Evolutionary conservation across 2,113 vertebrate species (phyloP).

Genomic region (Notechis scutatus): DNA sequence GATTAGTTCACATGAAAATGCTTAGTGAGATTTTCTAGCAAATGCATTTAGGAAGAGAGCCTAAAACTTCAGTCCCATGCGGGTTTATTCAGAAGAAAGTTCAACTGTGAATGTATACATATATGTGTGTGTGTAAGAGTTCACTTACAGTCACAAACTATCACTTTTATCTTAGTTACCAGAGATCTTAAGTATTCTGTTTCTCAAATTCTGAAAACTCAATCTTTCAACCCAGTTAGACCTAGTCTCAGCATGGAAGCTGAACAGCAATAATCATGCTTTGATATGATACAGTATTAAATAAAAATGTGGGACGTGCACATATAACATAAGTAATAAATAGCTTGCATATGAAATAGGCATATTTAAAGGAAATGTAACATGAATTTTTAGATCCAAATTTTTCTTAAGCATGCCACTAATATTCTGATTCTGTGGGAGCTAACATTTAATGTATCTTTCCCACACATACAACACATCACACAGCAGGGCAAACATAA

Average conservation of each 20-base stretch:
- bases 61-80: background rate
- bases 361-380: background rate
- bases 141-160: background rate
- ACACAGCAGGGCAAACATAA: background rate
- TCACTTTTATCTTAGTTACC: background rate
- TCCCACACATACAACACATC: background rate
- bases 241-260: background rate
- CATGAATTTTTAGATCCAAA: background rate
- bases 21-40: background rate
- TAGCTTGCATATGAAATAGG: background rate
- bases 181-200: background rate
- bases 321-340: background rate
- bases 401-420: background rate
- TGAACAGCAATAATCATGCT: background rate
- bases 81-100: background rate
- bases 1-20: background rate
- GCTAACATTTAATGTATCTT: background rate
- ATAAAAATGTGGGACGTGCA: background rate
- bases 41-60: background rate
- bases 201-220: background rate
- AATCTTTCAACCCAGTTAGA: background rate
- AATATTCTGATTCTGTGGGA: background rate
- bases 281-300: background rate
- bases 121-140: background rate
- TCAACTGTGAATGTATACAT: background rate